phyloP scores from a whole-genome alignment of 2,113 vertebrate species.

The Oncorhynchus mykiss region DNA sequence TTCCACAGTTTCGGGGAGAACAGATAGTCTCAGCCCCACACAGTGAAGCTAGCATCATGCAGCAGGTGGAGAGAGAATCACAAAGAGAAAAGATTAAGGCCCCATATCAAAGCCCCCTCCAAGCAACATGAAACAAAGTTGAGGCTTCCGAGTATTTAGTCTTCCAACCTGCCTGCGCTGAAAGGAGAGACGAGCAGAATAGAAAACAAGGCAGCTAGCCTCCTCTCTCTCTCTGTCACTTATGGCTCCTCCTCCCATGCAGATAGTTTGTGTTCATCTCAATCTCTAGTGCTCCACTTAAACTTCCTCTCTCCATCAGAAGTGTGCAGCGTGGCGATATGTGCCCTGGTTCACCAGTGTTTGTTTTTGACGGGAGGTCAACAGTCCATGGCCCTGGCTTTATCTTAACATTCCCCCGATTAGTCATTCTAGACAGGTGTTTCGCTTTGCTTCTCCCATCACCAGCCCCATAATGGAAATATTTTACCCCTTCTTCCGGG shows the following conservation, averaged over 20 bases:
- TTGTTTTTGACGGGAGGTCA: slow-evolving; percentile 45
- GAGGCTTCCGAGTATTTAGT: slow-evolving; percentile 26
- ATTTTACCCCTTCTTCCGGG: slow-evolving; percentile 7
- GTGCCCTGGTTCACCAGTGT: slow-evolving; percentile 38
- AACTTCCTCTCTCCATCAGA: slow-evolving; percentile 24
- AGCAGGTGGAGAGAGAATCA: slow-evolving; percentile 1
- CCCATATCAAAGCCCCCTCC: slow-evolving; percentile 11
- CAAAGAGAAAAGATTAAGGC: neutral
- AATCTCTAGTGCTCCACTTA: slow-evolving; percentile 34
- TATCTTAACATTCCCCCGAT: slow-evolving; percentile 31
- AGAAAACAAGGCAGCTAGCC: slow-evolving; percentile 17
- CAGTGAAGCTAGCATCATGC: neutral
- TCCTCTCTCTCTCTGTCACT: slow-evolving; percentile 5
- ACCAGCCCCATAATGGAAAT: neutral
- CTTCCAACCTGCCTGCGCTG: slow-evolving; percentile 23
- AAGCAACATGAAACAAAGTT: slow-evolving; percentile 25
- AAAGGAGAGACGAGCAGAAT: slow-evolving; percentile 4
- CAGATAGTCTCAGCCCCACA: neutral
- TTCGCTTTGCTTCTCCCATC: slow-evolving; percentile 20
- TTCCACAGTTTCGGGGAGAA: neutral
- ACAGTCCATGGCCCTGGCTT: slow-evolving; percentile 33
- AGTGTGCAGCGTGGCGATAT: slow-evolving; percentile 9
- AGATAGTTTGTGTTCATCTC: slow-evolving; percentile 32
- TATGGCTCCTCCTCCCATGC: slow-evolving; percentile 28
- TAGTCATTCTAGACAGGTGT: slow-evolving; percentile 34